A percentile compares a stretch with the other conserved stretches of the same genome.
These are phyloP conservation scores for Calidris pygmaea DNA, from an alignment of 2,113 vertebrate genomes.

Conservation along the genomic window DNA sequence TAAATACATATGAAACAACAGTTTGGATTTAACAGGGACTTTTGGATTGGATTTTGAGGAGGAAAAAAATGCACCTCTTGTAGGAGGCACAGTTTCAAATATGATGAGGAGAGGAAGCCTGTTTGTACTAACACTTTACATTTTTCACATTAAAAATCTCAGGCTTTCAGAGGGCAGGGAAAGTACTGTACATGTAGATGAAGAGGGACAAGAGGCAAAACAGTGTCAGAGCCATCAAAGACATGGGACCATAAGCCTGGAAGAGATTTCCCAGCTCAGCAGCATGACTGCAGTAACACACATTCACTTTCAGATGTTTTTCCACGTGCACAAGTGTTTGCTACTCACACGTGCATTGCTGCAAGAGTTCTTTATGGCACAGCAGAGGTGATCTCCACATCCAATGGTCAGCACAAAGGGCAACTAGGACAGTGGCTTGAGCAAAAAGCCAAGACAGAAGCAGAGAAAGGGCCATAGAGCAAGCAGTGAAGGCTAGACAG, in stretches of 20 bases:
- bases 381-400: not conserved
- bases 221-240: not conserved
- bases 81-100: not conserved
- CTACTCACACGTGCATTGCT: not conserved
- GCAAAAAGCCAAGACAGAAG: not conserved
- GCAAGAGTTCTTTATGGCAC: not conserved
- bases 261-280: not conserved
- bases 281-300: not conserved
- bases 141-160: not conserved
- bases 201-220: not conserved
- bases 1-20: not conserved
- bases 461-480: not conserved
- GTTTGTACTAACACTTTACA: not conserved
- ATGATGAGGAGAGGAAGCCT: not conserved
- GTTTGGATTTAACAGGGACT: not conserved
- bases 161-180: not conserved
- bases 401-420: not conserved
- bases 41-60: not conserved
- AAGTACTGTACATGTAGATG: not conserved
- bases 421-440: not conserved
- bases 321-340: not conserved
- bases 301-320: not conserved
- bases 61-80: not conserved
- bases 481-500: not conserved
- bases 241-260: not conserved